Conservation (phyloP, 2,797 vertebrate genomes). For the Tarsius wallacei region DNA sequence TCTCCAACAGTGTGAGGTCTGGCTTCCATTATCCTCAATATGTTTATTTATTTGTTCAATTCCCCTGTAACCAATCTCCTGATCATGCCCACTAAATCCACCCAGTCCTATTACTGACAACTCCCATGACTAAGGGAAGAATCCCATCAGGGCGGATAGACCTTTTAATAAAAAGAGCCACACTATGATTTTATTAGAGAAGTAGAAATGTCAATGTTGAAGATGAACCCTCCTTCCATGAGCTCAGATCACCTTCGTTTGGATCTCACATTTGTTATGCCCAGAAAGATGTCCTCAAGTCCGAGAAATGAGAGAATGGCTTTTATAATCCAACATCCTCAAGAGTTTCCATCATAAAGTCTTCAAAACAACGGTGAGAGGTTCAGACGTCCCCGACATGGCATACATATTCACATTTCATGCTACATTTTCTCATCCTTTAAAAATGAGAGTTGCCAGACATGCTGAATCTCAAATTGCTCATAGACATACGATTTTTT, state of each 20-base stretch:
- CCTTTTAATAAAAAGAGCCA: background rate
- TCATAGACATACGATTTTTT: conserved; percentile 61
- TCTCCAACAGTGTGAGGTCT: background rate
- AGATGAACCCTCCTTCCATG: background rate
- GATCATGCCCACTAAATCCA: background rate
- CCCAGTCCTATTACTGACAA: background rate
- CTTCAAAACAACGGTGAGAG: background rate
- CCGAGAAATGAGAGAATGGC: conserved; percentile 4
- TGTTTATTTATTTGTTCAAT: background rate
- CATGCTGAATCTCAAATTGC: conserved; percentile 70
- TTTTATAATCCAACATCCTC: conserved; percentile 58
- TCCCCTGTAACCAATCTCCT: background rate
- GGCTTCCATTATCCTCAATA: background rate
- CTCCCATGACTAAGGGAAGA: background rate
- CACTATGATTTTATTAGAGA: background rate
- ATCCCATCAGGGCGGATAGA: background rate
- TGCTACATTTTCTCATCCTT: conserved; percentile 58
- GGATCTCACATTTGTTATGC: conserved; percentile 3
- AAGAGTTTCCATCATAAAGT: background rate
- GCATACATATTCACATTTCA: conserved; percentile 21
- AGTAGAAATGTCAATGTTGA: conserved; percentile 27
- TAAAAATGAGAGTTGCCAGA: conserved; percentile 70
- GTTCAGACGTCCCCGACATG: background rate
- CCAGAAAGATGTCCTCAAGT: conserved; percentile 22
- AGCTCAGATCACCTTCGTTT: conserved; percentile 30